phyloP scores from a whole-genome alignment of 2,113 vertebrate genomes.

The Sinocyclocheilus rhinocerous region DNA sequence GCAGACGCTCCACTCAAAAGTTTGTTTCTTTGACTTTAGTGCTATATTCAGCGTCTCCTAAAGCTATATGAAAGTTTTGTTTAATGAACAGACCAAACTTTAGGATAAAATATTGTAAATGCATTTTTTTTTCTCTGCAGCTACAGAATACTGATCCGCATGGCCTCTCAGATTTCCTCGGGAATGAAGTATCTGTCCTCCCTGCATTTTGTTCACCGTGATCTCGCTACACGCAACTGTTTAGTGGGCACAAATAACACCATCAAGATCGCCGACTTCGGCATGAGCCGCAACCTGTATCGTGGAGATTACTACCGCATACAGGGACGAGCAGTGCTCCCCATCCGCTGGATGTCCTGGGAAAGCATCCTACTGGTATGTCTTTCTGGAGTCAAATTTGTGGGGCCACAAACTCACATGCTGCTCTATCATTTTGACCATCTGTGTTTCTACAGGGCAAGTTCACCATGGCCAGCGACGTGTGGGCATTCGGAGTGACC shows the following conservation, averaged over 20 bases:
- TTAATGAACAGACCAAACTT: background rate
- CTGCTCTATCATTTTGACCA: background rate
- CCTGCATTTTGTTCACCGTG: conserved; percentile 96
- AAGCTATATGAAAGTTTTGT: background rate
- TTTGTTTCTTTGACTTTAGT: background rate
- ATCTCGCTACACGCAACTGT: conserved; percentile 96
- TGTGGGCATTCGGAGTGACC: conserved; percentile 94
- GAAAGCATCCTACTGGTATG: conserved; percentile 94
- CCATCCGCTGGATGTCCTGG: conserved; percentile 99
- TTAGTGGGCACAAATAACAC: conserved; percentile 91
- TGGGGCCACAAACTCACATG: background rate
- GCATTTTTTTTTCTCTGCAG: conserved; percentile 66
- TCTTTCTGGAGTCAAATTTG: background rate
- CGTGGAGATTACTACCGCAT: conserved; percentile 97
- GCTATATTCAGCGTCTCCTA: background rate
- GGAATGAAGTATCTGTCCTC: conserved; percentile 98
- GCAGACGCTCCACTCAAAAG: background rate
- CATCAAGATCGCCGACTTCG: conserved; percentile 98
- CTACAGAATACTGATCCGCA: conserved; percentile 81
- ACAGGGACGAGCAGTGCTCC: conserved; percentile 95
- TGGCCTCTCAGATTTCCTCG: conserved; percentile 91
- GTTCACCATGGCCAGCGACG: conserved; percentile 95
- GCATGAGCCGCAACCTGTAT: conserved; percentile 98
- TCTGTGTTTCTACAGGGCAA: conserved; percentile 82
- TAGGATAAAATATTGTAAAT: background rate